A percentile compares a stretch with the other conserved stretches of the same genome.
Conservation (phyloP, 2,888 invertebrate species). For the Ditula angustiorana region DNA sequence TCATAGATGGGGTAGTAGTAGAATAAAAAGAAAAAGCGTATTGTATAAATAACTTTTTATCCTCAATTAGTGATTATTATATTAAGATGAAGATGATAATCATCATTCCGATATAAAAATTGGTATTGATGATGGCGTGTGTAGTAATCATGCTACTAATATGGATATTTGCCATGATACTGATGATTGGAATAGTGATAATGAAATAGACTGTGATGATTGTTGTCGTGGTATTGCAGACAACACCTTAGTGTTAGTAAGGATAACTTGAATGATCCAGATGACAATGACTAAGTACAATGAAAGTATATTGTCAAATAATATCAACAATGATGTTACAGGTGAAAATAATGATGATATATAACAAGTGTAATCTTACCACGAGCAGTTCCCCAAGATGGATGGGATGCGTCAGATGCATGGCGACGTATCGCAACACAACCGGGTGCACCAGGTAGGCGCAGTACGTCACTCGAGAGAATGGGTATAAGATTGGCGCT, state of each 20-base stretch:
- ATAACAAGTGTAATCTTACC: conserved; percentile 73
- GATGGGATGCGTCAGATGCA: conserved; percentile 93
- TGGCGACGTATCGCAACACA: conserved; percentile 91
- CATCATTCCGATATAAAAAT: too few relatives aligned
- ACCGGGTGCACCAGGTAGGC: conserved; percentile 94
- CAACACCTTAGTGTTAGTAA: too few relatives aligned
- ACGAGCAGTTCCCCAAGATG: conserved; percentile 92
- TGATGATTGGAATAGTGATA: not conserved
- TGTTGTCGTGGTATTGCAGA: not conserved
- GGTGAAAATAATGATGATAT: not conserved
- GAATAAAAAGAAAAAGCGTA: too few relatives aligned
- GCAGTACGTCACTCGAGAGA: conserved; percentile 94
- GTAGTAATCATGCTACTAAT: not conserved
- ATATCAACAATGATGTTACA: too few relatives aligned
- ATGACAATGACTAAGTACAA: not conserved
- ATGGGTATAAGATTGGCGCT: conserved; percentile 91
- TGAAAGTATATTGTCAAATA: too few relatives aligned
- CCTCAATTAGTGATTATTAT: too few relatives aligned
- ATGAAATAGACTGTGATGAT: not conserved
- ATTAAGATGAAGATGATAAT: too few relatives aligned
- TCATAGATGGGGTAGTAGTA: too few relatives aligned
- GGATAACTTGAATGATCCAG: not conserved
- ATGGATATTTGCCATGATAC: not conserved
- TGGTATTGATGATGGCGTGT: too few relatives aligned
- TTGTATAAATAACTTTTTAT: too few relatives aligned